Evolutionary conservation across 2,797 vertebrate genomes (phyloP).

Genomic region (Anguilla pacifica): DNA sequence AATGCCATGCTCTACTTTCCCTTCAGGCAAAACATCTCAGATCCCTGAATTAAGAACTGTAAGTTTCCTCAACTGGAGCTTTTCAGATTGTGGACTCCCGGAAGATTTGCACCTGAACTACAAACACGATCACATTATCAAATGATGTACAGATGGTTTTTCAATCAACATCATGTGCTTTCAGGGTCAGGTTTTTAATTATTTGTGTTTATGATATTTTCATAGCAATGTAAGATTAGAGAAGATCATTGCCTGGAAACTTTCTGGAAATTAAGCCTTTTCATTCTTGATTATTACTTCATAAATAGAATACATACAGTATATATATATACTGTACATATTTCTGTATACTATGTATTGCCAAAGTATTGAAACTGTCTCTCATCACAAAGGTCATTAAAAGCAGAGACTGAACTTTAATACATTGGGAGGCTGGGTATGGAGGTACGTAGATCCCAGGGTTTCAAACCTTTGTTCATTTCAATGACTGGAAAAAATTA

Average conservation of each 20-base stretch:
- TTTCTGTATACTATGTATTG: neutral
- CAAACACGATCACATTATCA: neutral
- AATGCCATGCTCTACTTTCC: too few species aligned
- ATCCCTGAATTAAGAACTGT: neutral
- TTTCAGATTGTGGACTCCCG: neutral
- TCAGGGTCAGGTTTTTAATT: neutral
- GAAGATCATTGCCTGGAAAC: neutral
- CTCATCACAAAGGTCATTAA: neutral
- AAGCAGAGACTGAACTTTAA: conserved; percentile 11
- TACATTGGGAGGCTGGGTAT: neutral
- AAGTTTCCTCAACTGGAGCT: neutral
- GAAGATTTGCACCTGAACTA: neutral
- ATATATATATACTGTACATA: neutral
- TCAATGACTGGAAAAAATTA: conserved; percentile 7
- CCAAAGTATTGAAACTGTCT: neutral
- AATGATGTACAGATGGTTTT: neutral
- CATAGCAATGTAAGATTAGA: neutral
- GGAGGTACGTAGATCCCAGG: neutral
- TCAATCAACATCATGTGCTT: neutral
- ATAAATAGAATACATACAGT: neutral
- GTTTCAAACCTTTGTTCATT: neutral
- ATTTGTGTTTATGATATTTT: neutral
- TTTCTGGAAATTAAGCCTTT: neutral
- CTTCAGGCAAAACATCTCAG: neutral
- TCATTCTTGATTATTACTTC: neutral